Base-by-base conservation (phyloP, 2,113 vertebrate genomes). In the Megaceryle maxima region DNA sequence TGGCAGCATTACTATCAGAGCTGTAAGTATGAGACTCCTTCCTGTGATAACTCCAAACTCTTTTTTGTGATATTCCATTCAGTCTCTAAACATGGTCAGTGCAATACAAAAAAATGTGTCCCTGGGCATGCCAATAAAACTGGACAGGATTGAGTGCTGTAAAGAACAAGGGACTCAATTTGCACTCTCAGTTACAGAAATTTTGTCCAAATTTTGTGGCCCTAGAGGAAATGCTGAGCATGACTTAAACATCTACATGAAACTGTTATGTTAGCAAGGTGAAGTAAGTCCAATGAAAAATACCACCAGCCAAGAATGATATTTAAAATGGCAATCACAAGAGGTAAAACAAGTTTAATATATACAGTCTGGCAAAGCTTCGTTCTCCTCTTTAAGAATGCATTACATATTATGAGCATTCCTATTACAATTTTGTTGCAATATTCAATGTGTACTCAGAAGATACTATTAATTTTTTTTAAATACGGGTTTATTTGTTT, bases 381-480 rank as follows among this genome's bases (percentile, higher is more conserved):
- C 55, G 55, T 69, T 88, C 70, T 73, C 37, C 69, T 93, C 74
- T 92, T 95, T 94, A 92, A 76, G 77, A 90, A 92, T 41, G 53
- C 41, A 78, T 62, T 78, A 63, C 33, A 68, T 80, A 88, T 80
- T 84, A 83, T 76, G 41, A 97, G 44, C 41, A 82, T 88, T 91
- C 66, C 62, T 94, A 89, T 96, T 92, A 89, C 57, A 95, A 87
- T 85, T 94, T 91, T 87, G 92, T 89, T 93, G 92, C 95, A 94
- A 91, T 91, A 87, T 91, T 94, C 83, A 96, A 91, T 74, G 74
- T 79, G 57, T 62, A 84, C 66, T 84, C 55, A 73, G 77, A 94
- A 87, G 73, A 92, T 68, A 88, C n/a, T 84, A 43, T 60, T 92
- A 70, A 10, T 79, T 82, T 91, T 91, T 96, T 92, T 70, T 3